phyloP scores from a whole-genome alignment of 2,888 invertebrate species.

The Sarcophaga carnaria region DNA sequence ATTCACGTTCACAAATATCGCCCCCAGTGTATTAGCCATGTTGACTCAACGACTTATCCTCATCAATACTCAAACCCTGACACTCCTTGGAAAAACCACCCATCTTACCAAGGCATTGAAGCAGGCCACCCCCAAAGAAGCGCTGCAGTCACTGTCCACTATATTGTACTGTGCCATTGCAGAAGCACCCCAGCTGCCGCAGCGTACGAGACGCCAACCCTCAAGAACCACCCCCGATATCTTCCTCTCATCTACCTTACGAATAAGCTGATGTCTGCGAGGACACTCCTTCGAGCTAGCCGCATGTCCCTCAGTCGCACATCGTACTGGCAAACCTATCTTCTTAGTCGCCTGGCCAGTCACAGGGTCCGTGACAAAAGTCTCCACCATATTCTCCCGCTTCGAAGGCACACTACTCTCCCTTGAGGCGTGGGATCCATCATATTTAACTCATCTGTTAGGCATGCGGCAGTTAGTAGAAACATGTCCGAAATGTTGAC shows the following conservation, averaged over 20 bases:
- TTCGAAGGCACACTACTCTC: background rate
- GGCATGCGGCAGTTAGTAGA: too few relatives aligned
- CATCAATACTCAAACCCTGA: background rate
- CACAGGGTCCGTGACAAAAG: background rate
- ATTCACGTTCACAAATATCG: too few relatives aligned
- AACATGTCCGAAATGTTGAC: too few relatives aligned
- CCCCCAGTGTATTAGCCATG: background rate
- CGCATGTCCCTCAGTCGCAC: constrained; percentile 2
- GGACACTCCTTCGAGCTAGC: background rate
- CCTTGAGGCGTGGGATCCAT: too few relatives aligned
- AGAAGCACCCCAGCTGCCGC: background rate
- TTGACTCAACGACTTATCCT: background rate
- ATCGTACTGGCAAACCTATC: background rate
- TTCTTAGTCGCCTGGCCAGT: background rate
- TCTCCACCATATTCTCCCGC: background rate
- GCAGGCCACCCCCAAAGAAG: background rate
- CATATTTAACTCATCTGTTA: too few relatives aligned
- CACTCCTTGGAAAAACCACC: background rate
- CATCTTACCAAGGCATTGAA: background rate
- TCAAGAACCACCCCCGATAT: background rate
- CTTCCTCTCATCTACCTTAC: background rate
- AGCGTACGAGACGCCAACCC: background rate
- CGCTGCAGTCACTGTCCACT: constrained; percentile 9
- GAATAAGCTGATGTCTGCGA: background rate
- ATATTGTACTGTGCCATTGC: background rate